Evolutionary conservation across 1,140 invertebrate genomes (phyloP).

Genomic region (Venustaconcha ellipsiformis): DNA sequence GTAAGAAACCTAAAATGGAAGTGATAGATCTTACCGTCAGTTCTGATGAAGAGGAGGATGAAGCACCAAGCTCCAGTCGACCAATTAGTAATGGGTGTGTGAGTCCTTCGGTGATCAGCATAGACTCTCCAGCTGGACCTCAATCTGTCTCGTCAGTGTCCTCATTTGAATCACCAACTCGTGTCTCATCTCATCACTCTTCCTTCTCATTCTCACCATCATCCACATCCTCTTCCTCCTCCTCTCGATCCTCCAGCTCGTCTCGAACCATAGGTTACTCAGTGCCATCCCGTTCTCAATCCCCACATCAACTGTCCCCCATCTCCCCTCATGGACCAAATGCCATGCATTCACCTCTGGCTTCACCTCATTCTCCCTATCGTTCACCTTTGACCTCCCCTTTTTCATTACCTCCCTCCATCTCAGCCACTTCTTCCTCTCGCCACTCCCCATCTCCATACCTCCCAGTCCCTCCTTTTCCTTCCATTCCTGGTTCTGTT

Average conservation of each 20-base stretch:
- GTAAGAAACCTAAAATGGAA: constrained; percentile 57
- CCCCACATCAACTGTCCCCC: constrained; percentile 32
- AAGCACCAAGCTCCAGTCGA: constrained; percentile 26
- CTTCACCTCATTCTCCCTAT: constrained; percentile 21
- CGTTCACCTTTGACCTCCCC: constrained; percentile 33
- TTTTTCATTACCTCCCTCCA: constrained; percentile 17
- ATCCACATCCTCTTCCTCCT: constrained; percentile 35
- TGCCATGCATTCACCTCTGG: constrained; percentile 18
- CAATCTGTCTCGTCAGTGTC: constrained; percentile 43
- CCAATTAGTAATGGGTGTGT: constrained; percentile 42
- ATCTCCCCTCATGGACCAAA: constrained; percentile 21
- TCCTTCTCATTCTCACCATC: constrained; percentile 45
- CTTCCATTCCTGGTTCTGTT: constrained; percentile 20
- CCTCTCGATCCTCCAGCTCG: constrained; percentile 40
- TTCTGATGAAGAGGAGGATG: constrained; percentile 61
- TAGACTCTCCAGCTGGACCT: constrained; percentile 55
- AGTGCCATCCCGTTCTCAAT: constrained; percentile 26
- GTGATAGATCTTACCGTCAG: constrained; percentile 62
- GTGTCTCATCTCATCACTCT: constrained; percentile 19
- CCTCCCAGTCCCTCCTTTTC: constrained; percentile 22
- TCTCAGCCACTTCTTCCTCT: constrained; percentile 7
- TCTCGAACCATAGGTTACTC: constrained; percentile 31
- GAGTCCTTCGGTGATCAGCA: constrained; percentile 57
- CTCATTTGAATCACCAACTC: constrained; percentile 22
- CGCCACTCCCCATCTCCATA: constrained; percentile 8